Conservation (phyloP, 2,797 vertebrate genomes). For the Liparis tanakae region DNA sequence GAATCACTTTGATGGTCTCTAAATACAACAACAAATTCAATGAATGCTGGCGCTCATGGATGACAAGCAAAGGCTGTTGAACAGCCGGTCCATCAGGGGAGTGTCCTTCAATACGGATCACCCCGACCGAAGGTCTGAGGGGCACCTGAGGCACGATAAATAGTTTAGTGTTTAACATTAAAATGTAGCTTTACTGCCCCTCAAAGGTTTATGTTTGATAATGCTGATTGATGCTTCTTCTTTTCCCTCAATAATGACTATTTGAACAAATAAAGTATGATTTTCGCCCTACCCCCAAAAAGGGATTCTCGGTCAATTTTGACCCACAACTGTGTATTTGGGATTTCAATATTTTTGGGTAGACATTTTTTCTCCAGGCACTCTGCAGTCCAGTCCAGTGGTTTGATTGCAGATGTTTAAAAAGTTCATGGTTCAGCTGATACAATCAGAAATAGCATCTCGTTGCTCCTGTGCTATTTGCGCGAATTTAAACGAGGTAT, state of each 20-base stretch:
- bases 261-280: neutral
- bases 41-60: constrained; percentile 35
- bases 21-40: constrained; percentile 45
- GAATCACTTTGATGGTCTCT: constrained; percentile 46
- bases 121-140: constrained; percentile 13
- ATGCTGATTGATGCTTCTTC: neutral
- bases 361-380: neutral
- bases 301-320: neutral
- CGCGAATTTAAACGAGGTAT: neutral
- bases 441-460: neutral
- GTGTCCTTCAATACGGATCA: constrained; percentile 14
- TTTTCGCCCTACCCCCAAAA: neutral
- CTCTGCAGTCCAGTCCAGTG: neutral
- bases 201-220: too few species aligned
- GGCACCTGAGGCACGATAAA: neutral
- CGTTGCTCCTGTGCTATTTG: neutral
- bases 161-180: neutral
- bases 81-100: constrained; percentile 9
- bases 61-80: constrained; percentile 27
- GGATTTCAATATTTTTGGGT: neutral
- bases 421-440: neutral
- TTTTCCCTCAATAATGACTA: neutral
- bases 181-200: neutral
- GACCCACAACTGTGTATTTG: neutral
- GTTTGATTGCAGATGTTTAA: neutral